phyloP scores from a whole-genome alignment of 2,797 vertebrate genomes.

The Mormyrops boulengeri region DNA sequence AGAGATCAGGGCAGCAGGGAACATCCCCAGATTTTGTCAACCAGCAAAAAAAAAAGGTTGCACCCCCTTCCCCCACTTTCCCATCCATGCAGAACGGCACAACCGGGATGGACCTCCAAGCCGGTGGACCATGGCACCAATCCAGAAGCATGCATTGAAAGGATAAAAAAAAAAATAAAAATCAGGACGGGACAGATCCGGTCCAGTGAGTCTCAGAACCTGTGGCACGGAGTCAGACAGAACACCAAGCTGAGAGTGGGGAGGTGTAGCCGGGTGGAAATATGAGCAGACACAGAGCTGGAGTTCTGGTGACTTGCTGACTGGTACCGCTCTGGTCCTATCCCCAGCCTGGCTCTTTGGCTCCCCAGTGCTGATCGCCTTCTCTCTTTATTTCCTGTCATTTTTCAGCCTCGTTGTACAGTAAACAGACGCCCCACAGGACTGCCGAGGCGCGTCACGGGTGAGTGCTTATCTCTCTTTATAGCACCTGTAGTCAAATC shows the following conservation, averaged over 20 bases:
- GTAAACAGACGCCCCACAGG: slow-evolving; percentile 51
- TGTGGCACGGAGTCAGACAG: background rate
- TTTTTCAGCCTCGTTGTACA: slow-evolving; percentile 55
- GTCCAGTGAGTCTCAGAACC: background rate
- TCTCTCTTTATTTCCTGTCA: background rate
- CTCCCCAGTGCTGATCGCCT: background rate
- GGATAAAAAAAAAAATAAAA: background rate
- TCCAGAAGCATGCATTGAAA: background rate
- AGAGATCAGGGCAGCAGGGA: background rate
- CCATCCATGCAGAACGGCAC: background rate
- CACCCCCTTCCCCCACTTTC: background rate
- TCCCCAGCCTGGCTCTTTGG: too few species aligned
- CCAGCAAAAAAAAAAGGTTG: background rate
- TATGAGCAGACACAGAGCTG: background rate
- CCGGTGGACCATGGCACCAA: background rate
- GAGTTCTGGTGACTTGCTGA: background rate
- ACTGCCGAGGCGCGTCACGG: slow-evolving; percentile 60
- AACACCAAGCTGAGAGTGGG: background rate
- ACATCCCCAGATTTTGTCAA: background rate
- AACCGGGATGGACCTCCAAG: background rate
- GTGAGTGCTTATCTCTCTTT: slow-evolving; percentile 50
- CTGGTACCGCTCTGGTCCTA: background rate
- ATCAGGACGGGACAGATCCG: background rate
- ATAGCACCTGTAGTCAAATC: background rate
- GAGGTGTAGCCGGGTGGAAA: background rate